A percentile compares a stretch with the other conserved stretches of the same genome.
phyloP scores from a whole-genome alignment of 2,113 vertebrate species.

The Arvicanthis niloticus region DNA sequence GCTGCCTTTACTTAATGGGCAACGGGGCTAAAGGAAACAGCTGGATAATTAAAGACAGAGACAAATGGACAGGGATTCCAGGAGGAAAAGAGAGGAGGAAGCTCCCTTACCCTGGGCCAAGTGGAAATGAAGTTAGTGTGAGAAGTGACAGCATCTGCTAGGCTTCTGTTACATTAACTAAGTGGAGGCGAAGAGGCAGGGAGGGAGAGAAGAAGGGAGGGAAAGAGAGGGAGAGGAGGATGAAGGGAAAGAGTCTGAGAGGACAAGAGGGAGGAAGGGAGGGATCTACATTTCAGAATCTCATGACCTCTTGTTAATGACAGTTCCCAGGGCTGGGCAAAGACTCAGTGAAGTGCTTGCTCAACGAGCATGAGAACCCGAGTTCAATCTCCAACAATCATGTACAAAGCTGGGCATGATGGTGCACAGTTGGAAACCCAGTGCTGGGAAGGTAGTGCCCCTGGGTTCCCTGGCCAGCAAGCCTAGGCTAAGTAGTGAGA shows the following conservation, averaged over 20 bases:
- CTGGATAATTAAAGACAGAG: slow-evolving; percentile 31
- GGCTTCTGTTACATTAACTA: neutral
- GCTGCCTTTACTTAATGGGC: slow-evolving; percentile 22
- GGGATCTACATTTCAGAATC: neutral
- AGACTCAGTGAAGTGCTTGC: neutral
- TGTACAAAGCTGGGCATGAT: neutral
- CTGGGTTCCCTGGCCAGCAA: neutral
- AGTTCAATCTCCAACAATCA: neutral
- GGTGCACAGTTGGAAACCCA: neutral
- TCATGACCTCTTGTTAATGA: neutral
- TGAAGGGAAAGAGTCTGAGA: neutral
- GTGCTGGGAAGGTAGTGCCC: no score
- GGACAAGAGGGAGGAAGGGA: neutral
- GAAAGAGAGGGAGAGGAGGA: neutral
- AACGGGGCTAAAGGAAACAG: neutral
- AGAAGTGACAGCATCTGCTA: neutral
- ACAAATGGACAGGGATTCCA: neutral
- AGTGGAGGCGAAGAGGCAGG: neutral
- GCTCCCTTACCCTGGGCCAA: neutral
- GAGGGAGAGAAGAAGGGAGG: neutral
- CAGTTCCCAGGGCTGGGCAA: neutral
- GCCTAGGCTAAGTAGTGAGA: neutral
- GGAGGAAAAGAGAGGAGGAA: slow-evolving; percentile 4
- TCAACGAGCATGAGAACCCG: no score
- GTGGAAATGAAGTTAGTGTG: neutral